Evolutionary conservation across 2,797 vertebrate genomes (phyloP), one percentile per base, ranked within the genome.

Genomic region (Salarias fasciatus): DNA sequence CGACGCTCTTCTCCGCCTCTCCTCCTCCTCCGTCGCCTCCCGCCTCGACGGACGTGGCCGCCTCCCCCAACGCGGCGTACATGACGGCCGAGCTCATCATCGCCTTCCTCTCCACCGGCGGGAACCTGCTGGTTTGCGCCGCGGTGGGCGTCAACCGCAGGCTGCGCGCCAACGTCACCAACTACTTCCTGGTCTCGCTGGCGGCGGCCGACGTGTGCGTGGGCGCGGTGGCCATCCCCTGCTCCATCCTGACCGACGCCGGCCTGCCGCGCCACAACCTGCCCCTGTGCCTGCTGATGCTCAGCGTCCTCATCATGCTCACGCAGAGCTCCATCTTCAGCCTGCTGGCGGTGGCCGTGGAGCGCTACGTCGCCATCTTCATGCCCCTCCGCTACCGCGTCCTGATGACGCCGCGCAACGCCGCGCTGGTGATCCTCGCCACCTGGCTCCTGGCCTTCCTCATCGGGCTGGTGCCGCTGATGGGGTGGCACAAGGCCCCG

Each of bases 281-380:
- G 43, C 84, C 91, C 75, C 78, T 93, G 45, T 94, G 94, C 51
- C 69, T 94, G 62, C 80, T 95, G 14, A 93, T 92, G 93, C 80
- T 95, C 14, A 94, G 92, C 0, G 87, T 92, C 18, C 65, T 95
- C 7, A 92, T 94, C 31, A 92, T 92, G 92, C 83, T 94, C 58
- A 94, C 93, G 0, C 91, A 93, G 80, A 91, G 92, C 78, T 94
- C 94, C 72, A 94, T 94, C 77, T 93, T 95, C 69, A 93, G 93
- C 75, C 75, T 94, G 67, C 69, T 94, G 61, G 93, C 93, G 0
- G 86, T 94, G 29, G 92, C 94, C 0, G 83, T 92, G 30, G 94
- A 94, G 70, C 92, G 93, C 15, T 94, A 94, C 13, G 59, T 94
- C 18, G 93, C 94, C 68, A 94, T 94, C 64, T 92, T 94, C 70